These are phyloP conservation scores for Bombus superbus DNA, from an alignment of 1,140 invertebrate species.

Conservation along the genomic window DNA sequence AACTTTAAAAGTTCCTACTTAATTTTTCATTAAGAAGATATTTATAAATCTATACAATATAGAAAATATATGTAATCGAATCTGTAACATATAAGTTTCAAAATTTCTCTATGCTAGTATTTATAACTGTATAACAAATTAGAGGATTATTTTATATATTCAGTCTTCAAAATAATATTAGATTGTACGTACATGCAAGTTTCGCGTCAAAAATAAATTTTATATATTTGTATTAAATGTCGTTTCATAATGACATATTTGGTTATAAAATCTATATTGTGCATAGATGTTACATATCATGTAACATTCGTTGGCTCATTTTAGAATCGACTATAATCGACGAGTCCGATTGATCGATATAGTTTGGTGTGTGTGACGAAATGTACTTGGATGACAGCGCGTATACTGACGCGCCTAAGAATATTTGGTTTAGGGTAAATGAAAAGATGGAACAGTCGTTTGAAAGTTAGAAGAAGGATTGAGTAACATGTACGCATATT, in stretches of 20 bases:
- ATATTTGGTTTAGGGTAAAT: constrained; percentile 14
- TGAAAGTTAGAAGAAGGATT: constrained; percentile 14
- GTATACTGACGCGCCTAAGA: constrained; percentile 36
- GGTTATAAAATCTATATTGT: neutral
- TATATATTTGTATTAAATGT: neutral
- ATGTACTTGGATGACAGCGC: constrained; percentile 41
- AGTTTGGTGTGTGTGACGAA: constrained; percentile 3
- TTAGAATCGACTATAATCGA: constrained; percentile 50
- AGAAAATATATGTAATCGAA: neutral
- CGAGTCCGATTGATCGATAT: constrained; percentile 54
- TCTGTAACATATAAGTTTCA: neutral
- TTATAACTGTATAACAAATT: neutral
- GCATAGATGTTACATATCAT: neutral
- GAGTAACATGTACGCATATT: constrained; percentile 14
- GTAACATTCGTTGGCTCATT: constrained; percentile 27
- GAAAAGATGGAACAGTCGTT: constrained; percentile 20
- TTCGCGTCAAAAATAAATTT: too few species aligned
- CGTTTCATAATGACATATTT: neutral
- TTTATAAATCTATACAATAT: neutral
- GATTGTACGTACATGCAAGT: neutral
- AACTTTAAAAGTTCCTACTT: too few species aligned
- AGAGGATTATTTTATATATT: neutral
- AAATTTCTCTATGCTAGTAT: neutral
- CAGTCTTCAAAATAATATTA: neutral
- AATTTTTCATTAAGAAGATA: neutral